Conservation (phyloP, 1,140 invertebrate genomes). For the Macrostomum lignano region DNA sequence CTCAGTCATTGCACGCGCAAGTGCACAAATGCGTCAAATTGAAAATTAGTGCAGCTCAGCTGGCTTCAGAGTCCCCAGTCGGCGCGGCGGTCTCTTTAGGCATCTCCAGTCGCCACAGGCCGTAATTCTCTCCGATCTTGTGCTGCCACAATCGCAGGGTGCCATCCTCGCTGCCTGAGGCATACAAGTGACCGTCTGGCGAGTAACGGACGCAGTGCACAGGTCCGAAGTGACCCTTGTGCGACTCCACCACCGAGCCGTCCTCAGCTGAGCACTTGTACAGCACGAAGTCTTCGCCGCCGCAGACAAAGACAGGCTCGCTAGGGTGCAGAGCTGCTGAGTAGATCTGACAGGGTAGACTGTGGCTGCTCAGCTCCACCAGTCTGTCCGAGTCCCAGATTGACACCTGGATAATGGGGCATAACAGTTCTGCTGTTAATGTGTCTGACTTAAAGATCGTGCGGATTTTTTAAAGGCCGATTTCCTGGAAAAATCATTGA, state of each 20-base stretch:
- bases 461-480: too few relatives aligned
- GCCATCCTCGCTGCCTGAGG: constrained; percentile 79
- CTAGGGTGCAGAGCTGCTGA: constrained; percentile 67
- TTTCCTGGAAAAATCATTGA: too few relatives aligned
- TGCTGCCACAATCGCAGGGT: constrained; percentile 56
- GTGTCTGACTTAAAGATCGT: too few relatives aligned
- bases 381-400: constrained; percentile 20
- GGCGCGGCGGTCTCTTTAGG: background rate
- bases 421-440: background rate
- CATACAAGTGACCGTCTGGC: constrained; percentile 58
- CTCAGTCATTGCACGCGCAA: too few relatives aligned
- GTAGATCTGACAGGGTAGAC: constrained; percentile 51
- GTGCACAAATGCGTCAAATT: too few relatives aligned
- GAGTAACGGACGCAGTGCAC: constrained; percentile 69
- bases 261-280: constrained; percentile 81
- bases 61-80: too few relatives aligned
- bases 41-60: too few relatives aligned
- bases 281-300: constrained; percentile 82
- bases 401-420: background rate
- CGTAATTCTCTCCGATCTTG: constrained; percentile 48
- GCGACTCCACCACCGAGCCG: constrained; percentile 75
- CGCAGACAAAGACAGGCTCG: constrained; percentile 65
- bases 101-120: constrained; percentile 56
- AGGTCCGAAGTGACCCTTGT: constrained; percentile 85
- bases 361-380: constrained; percentile 53